These are phyloP conservation scores for Branchellion lobata DNA, from an alignment of 2,888 invertebrate genomes.

Conservation along the genomic window DNA sequence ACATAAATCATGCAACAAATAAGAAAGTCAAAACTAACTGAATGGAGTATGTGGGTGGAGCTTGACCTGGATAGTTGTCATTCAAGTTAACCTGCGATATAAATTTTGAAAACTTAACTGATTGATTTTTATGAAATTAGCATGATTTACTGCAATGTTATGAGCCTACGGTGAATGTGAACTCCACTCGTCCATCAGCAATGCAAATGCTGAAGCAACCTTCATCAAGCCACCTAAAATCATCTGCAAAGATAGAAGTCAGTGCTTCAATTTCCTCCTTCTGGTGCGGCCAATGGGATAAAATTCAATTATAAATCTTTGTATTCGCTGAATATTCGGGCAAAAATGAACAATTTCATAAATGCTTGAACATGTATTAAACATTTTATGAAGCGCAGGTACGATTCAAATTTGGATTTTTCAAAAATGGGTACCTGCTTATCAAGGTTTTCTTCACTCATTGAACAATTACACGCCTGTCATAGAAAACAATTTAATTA, in stretches of 20 bases:
- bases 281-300: too few species aligned
- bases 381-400: too few species aligned
- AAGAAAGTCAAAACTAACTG: conserved; percentile 53
- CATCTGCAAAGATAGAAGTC: conserved; percentile 72
- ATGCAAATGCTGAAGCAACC: conserved; percentile 67
- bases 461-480: too few species aligned
- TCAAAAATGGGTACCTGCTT: neutral
- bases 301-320: too few species aligned
- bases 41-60: conserved; percentile 72
- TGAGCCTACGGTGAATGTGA: neutral
- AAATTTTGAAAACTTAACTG: neutral
- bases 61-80: conserved; percentile 43
- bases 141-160: conserved; percentile 43
- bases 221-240: conserved; percentile 69
- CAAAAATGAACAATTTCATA: too few species aligned
- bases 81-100: conserved; percentile 42
- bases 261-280: conserved; percentile 72
- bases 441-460: neutral
- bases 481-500: too few species aligned
- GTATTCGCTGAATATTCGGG: too few species aligned
- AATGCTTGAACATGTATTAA: too few species aligned
- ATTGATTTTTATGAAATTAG: neutral
- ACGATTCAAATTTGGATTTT: too few species aligned
- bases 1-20: neutral
- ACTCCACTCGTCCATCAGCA: conserved; percentile 51